A percentile compares a stretch with the other conserved stretches of the same genome.
phyloP scores from a whole-genome alignment of 2,797 vertebrate genomes.

The Taenioides sp. region DNA sequence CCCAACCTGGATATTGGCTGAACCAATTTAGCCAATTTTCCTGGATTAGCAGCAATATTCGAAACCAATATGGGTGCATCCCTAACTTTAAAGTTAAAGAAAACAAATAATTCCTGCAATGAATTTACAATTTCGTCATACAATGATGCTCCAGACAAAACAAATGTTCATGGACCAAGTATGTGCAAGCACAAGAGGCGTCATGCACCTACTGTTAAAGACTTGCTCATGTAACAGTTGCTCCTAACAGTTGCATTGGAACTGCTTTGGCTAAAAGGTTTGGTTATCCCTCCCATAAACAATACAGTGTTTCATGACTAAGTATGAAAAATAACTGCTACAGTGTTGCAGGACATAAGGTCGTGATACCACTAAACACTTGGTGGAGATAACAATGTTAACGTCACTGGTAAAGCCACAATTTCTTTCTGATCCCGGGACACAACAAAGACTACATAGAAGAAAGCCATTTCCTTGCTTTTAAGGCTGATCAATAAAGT shows the following conservation, averaged over 20 bases:
- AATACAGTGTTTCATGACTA: slow-evolving; percentile 15
- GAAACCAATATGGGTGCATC: no score
- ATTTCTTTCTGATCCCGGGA: slow-evolving; percentile 43
- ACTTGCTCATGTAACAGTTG: background rate
- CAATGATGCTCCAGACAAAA: background rate
- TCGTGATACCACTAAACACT: slow-evolving; percentile 12
- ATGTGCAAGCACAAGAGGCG: background rate
- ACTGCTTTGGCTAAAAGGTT: background rate
- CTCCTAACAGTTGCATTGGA: background rate
- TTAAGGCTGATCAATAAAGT: slow-evolving; percentile 66
- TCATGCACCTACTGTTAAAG: background rate
- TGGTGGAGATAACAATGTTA: slow-evolving; percentile 27
- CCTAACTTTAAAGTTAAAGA: no score
- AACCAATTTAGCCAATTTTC: no score
- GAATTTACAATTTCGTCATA: background rate
- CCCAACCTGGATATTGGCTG: no score
- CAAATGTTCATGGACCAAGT: background rate
- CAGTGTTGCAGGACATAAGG: slow-evolving; percentile 28
- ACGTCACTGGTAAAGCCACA: slow-evolving; percentile 25
- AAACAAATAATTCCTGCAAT: no score
- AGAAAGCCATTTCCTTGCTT: slow-evolving; percentile 49
- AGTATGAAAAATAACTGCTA: slow-evolving; percentile 41
- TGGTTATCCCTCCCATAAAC: slow-evolving; percentile 18
- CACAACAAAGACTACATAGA: slow-evolving; percentile 42
- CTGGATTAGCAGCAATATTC: no score